Base-by-base conservation (phyloP, 2,113 vertebrate genomes). In the Caloenas nicobarica region DNA sequence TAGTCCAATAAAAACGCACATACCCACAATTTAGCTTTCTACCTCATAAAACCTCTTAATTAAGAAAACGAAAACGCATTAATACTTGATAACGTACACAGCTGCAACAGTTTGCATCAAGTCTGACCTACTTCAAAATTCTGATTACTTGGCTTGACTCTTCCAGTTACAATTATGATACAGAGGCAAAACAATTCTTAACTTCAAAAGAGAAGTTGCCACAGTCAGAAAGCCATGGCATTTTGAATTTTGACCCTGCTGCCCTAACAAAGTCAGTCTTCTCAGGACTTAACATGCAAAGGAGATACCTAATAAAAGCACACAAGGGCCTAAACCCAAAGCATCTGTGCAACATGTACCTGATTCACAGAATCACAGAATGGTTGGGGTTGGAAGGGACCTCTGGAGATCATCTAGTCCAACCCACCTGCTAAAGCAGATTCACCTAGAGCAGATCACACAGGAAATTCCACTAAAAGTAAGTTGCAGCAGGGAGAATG, bases 281-380 rank as follows among this genome's bases (percentile, higher is more conserved):
- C 53, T 33, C 23, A 36, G 82, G 33, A 31, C 12, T 62, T 29
- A 18, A n/a, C 7, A 10, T 14, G 34, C 22, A 46, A 77, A 69
- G 31, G 10, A 46, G 79, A 34, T 12, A 44, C 15, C 33, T 34
- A 34, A 46, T 42, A 51, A 65, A 61, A 87, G 15, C 7, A n/a
- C 36, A 34, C 8, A 40, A 10, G 21, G 36, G 11, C 24, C 51
- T 33, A 51, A 69, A 53, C 29, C 19, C 34, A 38, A 21, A 24
- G 15, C 4, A 9, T 19, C 28, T 18, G 9, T 36, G 34, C 50
- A 73, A 38, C 23, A 33, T 0, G 0, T 23, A 62, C 14, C 29
- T 9, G 17, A 46, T 46, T 46, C 44, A 46, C 44, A 46, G 44
- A 46, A 46, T 46, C 44, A 46, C 44, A 46, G 44, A 46, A 46